Base-by-base conservation (phyloP, 2,797 vertebrate genomes). In the Chiroxiphia lanceolata region DNA sequence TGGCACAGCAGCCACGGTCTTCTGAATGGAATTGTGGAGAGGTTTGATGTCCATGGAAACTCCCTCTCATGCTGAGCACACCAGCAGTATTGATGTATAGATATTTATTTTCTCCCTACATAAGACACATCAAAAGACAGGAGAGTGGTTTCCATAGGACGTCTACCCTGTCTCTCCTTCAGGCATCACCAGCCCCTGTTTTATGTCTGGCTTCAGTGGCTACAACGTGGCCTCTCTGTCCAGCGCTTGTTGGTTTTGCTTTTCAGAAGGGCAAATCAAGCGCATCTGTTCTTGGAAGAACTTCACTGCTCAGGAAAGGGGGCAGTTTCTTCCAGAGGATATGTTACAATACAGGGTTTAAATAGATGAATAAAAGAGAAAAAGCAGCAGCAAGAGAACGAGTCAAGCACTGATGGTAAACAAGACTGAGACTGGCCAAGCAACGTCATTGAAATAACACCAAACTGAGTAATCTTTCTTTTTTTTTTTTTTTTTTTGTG, bases 351-450 rank as follows among this genome's bases (percentile, higher is more conserved):
- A 59, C 19, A 83, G 68, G 57, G 47, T 60, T 80, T 83, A 56
- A 78, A 34, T 36, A 78, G 47, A 50, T 89, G 23, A 68, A 29
- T 45, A 44, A 91, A 89, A 72, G 79, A 71, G 60, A 72, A 91
- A 95, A 91, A 75, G 50, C 74, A 81, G 80, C 80, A 89, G 26
- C 68, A 82, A 92, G 36, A 67, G 61, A 74, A 61, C 13, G 1
- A 19, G 61, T 76, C 86, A 84, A 92, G 74, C 81, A 59, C 50
- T 80, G 76, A 59, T 77, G 83, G 72, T 87, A 93, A 97, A 95
- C 87, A 93, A 91, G 85, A 87, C 67, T 19, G 40, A 79, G 45
- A 93, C 83, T 93, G 93, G 87, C 82, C 89, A 93, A 96, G 94
- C 92, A 96, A 83, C 6, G 0, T 84, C 80, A 83, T 90, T 87